Percentiles rank a stretch among this genome's conserved stretches.
These are phyloP conservation scores for Vidua macroura DNA, from an alignment of 2,113 vertebrate genomes.

Conservation along the genomic window DNA sequence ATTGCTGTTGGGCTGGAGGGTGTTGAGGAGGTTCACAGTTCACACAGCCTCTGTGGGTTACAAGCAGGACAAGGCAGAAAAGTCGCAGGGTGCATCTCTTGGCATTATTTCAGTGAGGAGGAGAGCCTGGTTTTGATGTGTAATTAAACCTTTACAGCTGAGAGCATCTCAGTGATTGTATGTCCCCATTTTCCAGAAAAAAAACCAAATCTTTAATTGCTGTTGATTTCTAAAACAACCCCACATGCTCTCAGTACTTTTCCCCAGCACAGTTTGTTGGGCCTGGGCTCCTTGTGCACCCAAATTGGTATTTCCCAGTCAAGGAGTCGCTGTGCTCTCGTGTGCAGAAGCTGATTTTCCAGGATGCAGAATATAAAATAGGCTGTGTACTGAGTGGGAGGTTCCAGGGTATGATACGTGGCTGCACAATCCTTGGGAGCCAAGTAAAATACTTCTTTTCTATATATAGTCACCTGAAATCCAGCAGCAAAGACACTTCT, in stretches of 20 bases:
- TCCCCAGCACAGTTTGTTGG: background rate
- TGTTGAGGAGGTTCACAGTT: background rate
- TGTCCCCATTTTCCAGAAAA: background rate
- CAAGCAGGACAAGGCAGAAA: background rate
- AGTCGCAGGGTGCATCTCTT: background rate
- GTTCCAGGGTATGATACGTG: slow-evolving; percentile 30
- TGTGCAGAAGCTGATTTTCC: slow-evolving; percentile 49
- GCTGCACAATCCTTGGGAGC: slow-evolving; percentile 20
- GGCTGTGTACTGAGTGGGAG: slow-evolving; percentile 29
- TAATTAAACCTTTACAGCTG: background rate
- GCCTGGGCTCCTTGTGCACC: background rate
- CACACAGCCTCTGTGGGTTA: background rate
- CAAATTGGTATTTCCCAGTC: background rate
- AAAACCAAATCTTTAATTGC: background rate
- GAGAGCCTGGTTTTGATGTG: background rate
- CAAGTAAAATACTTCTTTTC: slow-evolving; percentile 61
- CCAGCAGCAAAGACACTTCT: background rate
- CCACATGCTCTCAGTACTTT: background rate
- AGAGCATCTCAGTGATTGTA: background rate
- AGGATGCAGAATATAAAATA: slow-evolving; percentile 10
- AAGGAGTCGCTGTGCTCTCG: background rate
- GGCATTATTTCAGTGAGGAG: background rate
- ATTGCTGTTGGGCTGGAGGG: background rate
- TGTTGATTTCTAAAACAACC: background rate
- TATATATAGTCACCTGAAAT: slow-evolving; percentile 55